These are phyloP conservation scores for Agriopis leucophaearia DNA, from an alignment of 2,888 invertebrate species.

Conservation along the genomic window DNA sequence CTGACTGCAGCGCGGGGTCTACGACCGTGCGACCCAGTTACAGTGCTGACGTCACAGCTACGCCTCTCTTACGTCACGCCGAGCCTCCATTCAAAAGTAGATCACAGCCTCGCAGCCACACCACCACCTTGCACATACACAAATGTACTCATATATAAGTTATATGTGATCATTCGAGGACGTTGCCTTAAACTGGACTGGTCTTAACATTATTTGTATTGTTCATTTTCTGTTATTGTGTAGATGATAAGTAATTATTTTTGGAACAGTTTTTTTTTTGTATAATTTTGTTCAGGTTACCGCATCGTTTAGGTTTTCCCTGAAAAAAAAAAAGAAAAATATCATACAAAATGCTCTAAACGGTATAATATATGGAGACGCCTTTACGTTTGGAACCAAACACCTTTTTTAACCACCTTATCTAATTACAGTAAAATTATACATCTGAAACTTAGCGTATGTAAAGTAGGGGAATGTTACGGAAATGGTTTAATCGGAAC, in stretches of 20 bases:
- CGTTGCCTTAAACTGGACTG: constrained; percentile 12
- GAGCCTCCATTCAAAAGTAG: constrained; percentile 84
- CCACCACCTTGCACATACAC: constrained; percentile 35
- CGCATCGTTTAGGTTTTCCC: no score
- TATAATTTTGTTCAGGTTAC: no score
- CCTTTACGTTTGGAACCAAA: no score
- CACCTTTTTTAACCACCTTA: no score
- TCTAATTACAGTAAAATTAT: no score
- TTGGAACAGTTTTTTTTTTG: no score
- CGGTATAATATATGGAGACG: no score
- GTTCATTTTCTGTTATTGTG: neutral
- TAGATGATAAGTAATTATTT: neutral
- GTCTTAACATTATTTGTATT: constrained; percentile 1
- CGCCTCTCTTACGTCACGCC: constrained; percentile 81
- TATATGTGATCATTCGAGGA: constrained; percentile 24
- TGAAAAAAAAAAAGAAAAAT: no score
- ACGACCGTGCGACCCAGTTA: constrained; percentile 80
- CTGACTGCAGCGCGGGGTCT: constrained; percentile 76
- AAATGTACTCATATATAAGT: constrained; percentile 7
- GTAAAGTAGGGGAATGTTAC: no score
- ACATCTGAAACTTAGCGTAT: no score
- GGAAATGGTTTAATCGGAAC: no score
- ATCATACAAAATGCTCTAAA: no score
- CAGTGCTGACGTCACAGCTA: constrained; percentile 78
- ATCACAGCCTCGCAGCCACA: constrained; percentile 72